Base-by-base conservation (phyloP, 1,140 invertebrate species). In the Drosophila lowei region DNA sequence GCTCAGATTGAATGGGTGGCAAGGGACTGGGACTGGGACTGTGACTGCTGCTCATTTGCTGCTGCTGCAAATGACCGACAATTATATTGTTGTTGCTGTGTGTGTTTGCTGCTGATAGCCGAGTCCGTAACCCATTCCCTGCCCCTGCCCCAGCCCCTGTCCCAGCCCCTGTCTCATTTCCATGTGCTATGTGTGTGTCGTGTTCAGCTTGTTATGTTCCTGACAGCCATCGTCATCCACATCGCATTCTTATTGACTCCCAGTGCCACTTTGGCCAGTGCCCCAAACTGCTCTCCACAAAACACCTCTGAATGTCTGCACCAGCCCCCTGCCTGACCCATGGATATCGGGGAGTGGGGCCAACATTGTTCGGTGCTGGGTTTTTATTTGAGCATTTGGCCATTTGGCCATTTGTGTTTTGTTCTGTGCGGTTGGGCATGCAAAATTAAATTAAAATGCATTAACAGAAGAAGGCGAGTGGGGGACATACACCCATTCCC, bases 371-470 rank as follows among this genome's bases (percentile, higher is more conserved):
- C 62, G 42, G 65, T 56, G 50, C 55, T 86, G 43, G 77, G 58
- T 77, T 77, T 72, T 88, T 88, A 83, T 77, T 76, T 72, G 43
- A 66, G 18, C 18, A 18, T 18, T 18, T 18, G 18, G 18, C 18
- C 18, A 18, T 18, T 68, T 72, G 61, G 48, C 66, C 76, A 76
- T 84, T 81, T 71, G 34, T 47, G 59, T 72, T 84, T 60, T 74
- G 54, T 54, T 64, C 59, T 57, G 65, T 85, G 81, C 68, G 77
- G 77, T 79, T 67, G 74, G 60, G 67, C 71, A 77, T 88, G 83
- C 75, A 79, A 88, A 88, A 88, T 88, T 88, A 88, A 88, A 88
- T 88, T 88, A 88, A 86, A 86, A 85, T 64, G 64, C 83, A 88
- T 86, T 86, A 88, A 83, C 79, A 68, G 76, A 68, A 68, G 52